A percentile compares a stretch with the other conserved stretches of the same genome.
phyloP scores from a whole-genome alignment of 2,113 vertebrate genomes.

The Xiphophorus maculatus region DNA sequence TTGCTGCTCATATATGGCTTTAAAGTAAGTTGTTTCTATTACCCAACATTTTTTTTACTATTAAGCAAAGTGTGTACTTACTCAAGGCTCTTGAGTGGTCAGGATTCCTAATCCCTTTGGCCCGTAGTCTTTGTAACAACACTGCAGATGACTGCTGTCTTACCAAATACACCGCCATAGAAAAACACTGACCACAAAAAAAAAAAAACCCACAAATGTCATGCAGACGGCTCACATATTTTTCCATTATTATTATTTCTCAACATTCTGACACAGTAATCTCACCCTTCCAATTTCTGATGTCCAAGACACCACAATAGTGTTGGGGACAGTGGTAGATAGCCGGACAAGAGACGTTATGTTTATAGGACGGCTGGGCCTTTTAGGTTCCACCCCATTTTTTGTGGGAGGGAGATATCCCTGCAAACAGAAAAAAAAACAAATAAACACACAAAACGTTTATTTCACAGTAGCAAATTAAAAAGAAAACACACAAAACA shows the following conservation, averaged over 20 bases:
- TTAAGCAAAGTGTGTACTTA: conserved; percentile 72
- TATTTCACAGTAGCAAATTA: not conserved
- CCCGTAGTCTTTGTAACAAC: conserved; percentile 93
- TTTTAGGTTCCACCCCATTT: conserved; percentile 99
- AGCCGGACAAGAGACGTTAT: conserved; percentile 97
- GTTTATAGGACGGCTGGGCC: conserved; percentile 97
- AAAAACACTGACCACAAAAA: conserved; percentile 87
- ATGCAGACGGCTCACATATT: not conserved
- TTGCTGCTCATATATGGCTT: not conserved
- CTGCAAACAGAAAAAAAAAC: conserved; percentile 66
- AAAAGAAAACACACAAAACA: not conserved
- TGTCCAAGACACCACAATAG: conserved; percentile 97
- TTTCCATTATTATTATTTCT: not conserved
- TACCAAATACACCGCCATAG: conserved; percentile 98
- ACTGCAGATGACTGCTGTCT: conserved; percentile 96
- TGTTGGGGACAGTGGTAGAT: conserved; percentile 97
- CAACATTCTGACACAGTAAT: not conserved
- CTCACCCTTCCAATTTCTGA: conserved; percentile 97
- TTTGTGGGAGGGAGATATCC: conserved; percentile 99
- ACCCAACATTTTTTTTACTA: not conserved
- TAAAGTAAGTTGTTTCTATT: not conserved
- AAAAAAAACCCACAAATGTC: not conserved
- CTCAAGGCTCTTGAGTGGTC: conserved; percentile 98
- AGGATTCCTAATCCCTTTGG: conserved; percentile 97
- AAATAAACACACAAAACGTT: not conserved